Evolutionary conservation across 2,888 invertebrate genomes (phyloP).

Genomic region (Ellobium chinense): DNA sequence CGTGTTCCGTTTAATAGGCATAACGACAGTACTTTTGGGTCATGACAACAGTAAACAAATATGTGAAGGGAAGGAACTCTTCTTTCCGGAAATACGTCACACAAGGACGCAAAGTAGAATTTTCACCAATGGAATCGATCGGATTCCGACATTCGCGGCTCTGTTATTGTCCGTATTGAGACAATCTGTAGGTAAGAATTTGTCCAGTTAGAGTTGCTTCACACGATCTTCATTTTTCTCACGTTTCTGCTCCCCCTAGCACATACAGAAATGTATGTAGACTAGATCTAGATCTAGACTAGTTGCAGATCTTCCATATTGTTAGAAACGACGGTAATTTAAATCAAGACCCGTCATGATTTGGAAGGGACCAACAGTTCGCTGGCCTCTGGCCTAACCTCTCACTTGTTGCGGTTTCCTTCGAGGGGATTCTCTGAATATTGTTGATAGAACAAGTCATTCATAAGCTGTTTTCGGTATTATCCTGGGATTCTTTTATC

Average conservation of each 20-base stretch:
- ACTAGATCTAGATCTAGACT: too few species aligned
- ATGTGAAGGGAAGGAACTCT: constrained; percentile 17
- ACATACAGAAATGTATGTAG: neutral
- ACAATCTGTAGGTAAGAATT: neutral
- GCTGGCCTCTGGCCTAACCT: too few species aligned
- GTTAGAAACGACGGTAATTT: too few species aligned
- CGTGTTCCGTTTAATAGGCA: neutral
- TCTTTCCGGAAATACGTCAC: constrained; percentile 22
- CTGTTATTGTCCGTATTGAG: neutral
- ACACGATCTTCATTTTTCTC: neutral
- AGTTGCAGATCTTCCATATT: too few species aligned
- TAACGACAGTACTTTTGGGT: neutral
- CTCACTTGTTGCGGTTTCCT: too few species aligned
- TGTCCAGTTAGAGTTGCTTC: neutral
- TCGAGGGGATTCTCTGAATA: too few species aligned
- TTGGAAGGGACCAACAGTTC: too few species aligned
- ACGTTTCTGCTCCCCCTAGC: neutral
- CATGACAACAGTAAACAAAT: constrained; percentile 34
- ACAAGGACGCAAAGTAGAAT: neutral
- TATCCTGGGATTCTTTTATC: too few species aligned
- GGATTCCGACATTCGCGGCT: constrained; percentile 12
- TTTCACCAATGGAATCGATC: constrained; percentile 31
- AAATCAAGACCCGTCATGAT: too few species aligned
- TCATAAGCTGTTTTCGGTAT: too few species aligned
- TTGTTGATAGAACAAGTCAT: too few species aligned